A percentile compares a stretch with the other conserved stretches of the same genome.
phyloP scores from a whole-genome alignment of 2,113 vertebrate species.

The Fulmarus glacialis region DNA sequence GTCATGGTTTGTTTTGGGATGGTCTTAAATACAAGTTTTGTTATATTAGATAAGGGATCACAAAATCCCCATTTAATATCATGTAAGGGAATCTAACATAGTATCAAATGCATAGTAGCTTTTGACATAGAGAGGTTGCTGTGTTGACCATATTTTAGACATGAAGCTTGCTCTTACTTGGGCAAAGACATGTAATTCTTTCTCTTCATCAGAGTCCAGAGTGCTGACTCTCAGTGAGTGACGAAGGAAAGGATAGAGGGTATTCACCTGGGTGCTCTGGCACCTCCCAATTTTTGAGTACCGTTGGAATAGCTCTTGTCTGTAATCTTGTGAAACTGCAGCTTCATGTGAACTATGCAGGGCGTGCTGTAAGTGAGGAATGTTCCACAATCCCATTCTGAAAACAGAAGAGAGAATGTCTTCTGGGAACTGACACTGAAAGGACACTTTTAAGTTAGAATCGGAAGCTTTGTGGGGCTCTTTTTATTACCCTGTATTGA shows the following conservation, averaged over 20 bases:
- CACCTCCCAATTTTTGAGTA: not conserved
- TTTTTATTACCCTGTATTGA: not conserved
- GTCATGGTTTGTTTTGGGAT: not conserved
- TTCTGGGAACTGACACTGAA: not conserved
- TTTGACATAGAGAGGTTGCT: not conserved
- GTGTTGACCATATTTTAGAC: not conserved
- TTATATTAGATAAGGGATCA: conserved; percentile 67
- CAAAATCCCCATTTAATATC: conserved; percentile 64
- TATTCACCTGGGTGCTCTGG: not conserved
- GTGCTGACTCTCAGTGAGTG: not conserved
- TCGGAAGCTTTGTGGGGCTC: not conserved
- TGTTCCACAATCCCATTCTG: not conserved
- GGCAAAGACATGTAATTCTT: not conserved
- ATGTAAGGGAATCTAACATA: conserved; percentile 3
- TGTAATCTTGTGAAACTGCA: not conserved
- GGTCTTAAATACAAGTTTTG: not conserved
- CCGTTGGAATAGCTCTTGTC: not conserved
- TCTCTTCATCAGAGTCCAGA: not conserved
- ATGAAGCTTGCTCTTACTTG: not conserved
- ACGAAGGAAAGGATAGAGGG: not conserved
- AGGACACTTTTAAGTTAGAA: not conserved
- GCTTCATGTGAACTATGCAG: not conserved
- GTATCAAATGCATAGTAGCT: not conserved
- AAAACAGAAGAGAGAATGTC: not conserved
- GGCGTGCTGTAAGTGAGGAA: not conserved